These are phyloP conservation scores for Eurytoma californica DNA, from an alignment of 2,888 invertebrate species.

Conservation along the genomic window DNA sequence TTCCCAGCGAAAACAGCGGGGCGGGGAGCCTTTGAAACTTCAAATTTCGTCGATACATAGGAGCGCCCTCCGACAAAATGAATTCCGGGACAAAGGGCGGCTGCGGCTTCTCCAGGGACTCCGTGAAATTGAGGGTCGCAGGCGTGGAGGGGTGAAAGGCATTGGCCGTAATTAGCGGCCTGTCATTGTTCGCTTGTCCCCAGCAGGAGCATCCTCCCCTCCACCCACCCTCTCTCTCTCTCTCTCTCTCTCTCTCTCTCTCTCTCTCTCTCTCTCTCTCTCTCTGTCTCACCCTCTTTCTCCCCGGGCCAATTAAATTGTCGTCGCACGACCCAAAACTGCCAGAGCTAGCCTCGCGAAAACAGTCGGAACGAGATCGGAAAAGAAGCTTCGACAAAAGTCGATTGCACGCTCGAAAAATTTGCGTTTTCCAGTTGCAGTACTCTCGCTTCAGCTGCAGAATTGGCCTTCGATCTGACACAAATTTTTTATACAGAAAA, in stretches of 20 bases:
- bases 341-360: constrained; percentile 18
- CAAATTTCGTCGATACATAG: background rate
- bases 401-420: background rate
- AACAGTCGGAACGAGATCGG: background rate
- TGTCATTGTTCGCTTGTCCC: constrained; percentile 47
- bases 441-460: too few species aligned
- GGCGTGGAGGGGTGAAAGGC: constrained; percentile 14
- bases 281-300: background rate
- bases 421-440: too few species aligned
- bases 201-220: constrained; percentile 9
- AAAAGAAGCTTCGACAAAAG: background rate
- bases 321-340: constrained; percentile 46
- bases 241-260: background rate
- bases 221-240: background rate
- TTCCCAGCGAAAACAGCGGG: background rate
- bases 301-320: constrained; percentile 48
- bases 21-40: background rate
- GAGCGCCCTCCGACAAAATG: background rate
- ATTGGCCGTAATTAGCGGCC: constrained; percentile 39
- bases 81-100: background rate
- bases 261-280: background rate
- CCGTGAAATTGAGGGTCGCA: constrained; percentile 18
- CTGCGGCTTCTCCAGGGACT: background rate
- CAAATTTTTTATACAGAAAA: too few species aligned
- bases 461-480: too few species aligned